Base-by-base conservation (phyloP, 2,113 vertebrate genomes). In the Melanerpes formicivorus region DNA sequence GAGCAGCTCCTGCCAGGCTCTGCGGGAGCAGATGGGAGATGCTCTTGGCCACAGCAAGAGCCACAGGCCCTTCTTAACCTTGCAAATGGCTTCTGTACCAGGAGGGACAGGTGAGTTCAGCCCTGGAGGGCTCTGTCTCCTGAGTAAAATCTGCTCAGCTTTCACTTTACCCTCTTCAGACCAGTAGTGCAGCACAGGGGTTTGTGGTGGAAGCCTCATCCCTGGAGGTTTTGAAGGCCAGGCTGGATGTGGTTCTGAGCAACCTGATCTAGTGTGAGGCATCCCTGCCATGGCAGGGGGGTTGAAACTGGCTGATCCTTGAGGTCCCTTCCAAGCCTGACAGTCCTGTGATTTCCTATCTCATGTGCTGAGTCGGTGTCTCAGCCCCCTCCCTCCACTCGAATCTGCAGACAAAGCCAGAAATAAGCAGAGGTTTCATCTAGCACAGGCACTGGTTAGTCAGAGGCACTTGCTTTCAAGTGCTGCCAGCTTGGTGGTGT, bases 11-110 rank as follows among this genome's bases (percentile, higher is more conserved):
- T 2, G 15, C 64, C 76, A 60, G 79, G 92, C 82, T 63, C 93
- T 44, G 80, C 8, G 1, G 90, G 88, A 94, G 85, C 96, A 94
- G 95, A 93, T 94, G 85, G 88, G 84, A 83, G 73, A 66, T 4
- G 77, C 9, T 1, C 70, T 64, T 37, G n/a, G 86, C 88, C 7
- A 0, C 5, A 0, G 73, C 0, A 0, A 91, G 80, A 90, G 82
- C 89, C 30, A 2, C 84, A 2, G 80, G 83, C 66, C 32, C 88
- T 89, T 25, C 77, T 94, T 93, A 93, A 93, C 95, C 91, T 91
- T 76, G 85, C 18, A 5, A 88, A 91, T 21, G 55, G 90, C 55
- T 95, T 56, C 85, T 9, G 79, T 42, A 52, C 9, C 80, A 4
- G 50, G 67, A 73, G 64, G 63, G 66, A 32, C 0, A 19, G 29